Evolutionary conservation across 2,888 invertebrate genomes (phyloP), one percentile per base, ranked within the genome.

Genomic region (Chrysotoxum bicinctum): DNA sequence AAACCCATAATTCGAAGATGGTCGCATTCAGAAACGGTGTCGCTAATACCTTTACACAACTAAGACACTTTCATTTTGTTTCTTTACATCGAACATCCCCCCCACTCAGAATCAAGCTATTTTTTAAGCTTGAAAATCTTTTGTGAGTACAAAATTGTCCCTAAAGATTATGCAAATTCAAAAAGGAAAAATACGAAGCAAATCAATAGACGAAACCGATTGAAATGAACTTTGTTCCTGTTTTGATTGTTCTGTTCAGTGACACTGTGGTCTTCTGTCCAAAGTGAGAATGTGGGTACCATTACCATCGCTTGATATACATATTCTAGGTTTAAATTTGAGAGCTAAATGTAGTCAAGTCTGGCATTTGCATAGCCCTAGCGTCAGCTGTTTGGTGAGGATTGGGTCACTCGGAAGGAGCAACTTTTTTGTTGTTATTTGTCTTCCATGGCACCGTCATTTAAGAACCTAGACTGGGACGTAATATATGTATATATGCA

Each of bases 351-450:
- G 58, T 66, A 66, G 64, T 32, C 70, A 50, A 37, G 37, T 37
- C 21, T 58, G 37, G 66, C 32, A 77, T 77, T 81, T 81, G 81
- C 81, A 72, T 69, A 62, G n/a, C n/a, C n/a, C n/a, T 40, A 43
- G 48, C 62, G 82, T 78, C 78, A 82, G 77, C 82, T 82, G 72
- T 48, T 73, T 6, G 45, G 21, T 37, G 40, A 52, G 30, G 72
- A 68, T 82, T 73, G 54, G 77, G 82, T 83, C 82, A 83, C 23
- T 66, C 73, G 54, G 48, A 78, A 73, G 73, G 52, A 68, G 32
- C 21, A 7, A n/a, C 21, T 21, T 62, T 48, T 30, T 40, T 66
- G 48, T 56, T 58, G n/a, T 37, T 35, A n/a, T 37, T 37, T 32
- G 19, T 7, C 12, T 76, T 32, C 64, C 52, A 37, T 14, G 8